Percentiles rank a stretch among this genome's conserved stretches.
These are phyloP conservation scores for Cyprinodon tularosa DNA, from an alignment of 2,113 vertebrate species.

Conservation along the genomic window DNA sequence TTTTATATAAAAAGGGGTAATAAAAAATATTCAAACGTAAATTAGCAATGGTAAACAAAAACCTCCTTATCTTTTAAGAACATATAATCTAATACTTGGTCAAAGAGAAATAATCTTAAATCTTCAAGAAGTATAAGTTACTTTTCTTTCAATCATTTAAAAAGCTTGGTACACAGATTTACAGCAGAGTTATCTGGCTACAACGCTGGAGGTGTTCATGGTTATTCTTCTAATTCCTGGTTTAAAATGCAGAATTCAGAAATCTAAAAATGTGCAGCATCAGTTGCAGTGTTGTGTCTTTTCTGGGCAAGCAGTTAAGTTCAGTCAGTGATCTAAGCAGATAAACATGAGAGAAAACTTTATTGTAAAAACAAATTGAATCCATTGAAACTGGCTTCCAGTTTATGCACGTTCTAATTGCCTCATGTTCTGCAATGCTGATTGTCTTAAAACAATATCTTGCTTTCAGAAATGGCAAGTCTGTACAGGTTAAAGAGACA, in stretches of 20 bases:
- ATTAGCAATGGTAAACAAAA: too few relatives aligned
- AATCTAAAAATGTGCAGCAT: not conserved
- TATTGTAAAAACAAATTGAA: not conserved
- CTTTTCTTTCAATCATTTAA: too few relatives aligned
- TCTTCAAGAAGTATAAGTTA: too few relatives aligned
- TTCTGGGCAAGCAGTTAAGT: not conserved
- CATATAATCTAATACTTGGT: too few relatives aligned
- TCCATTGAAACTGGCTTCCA: not conserved
- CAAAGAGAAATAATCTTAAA: too few relatives aligned
- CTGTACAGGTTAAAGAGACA: too few relatives aligned
- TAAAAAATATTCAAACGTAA: too few relatives aligned
- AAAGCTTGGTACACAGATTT: not conserved
- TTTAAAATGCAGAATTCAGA: not conserved
- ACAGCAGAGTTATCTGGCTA: not conserved
- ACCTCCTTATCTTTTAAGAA: too few relatives aligned
- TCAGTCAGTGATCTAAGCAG: not conserved
- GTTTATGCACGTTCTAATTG: not conserved
- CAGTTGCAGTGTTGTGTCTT: not conserved
- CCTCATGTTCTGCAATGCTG: slow-evolving; percentile 13
- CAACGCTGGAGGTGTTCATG: not conserved
- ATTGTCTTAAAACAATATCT: slow-evolving; percentile 49
- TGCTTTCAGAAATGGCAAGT: slow-evolving; percentile 4
- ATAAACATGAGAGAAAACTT: not conserved
- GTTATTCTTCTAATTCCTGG: not conserved
- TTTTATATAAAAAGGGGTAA: too few relatives aligned